Evolutionary conservation across 2,888 invertebrate genomes (phyloP).

Genomic region (Machimus atricapillus): DNA sequence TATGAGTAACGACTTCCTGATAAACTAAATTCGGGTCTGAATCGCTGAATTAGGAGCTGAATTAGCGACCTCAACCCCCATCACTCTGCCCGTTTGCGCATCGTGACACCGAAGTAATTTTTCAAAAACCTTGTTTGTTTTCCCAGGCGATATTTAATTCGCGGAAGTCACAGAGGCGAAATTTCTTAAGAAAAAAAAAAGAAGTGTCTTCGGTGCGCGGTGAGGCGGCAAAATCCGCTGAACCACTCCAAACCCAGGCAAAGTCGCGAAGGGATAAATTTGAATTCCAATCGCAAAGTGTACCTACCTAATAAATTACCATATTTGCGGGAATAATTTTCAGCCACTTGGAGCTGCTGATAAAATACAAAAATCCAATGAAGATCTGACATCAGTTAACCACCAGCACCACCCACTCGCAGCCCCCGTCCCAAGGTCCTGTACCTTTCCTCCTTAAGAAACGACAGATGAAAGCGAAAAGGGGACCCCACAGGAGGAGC

Average conservation of each 20-base stretch:
- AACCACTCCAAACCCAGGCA: not conserved
- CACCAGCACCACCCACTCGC: not conserved
- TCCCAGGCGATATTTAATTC: not conserved
- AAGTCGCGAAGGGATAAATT: constrained; percentile 20
- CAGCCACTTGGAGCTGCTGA: constrained; percentile 32
- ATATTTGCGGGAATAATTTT: constrained; percentile 38
- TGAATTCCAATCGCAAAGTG: constrained; percentile 27
- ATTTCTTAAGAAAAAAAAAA: not conserved
- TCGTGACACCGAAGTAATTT: not conserved
- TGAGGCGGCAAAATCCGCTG: not conserved
- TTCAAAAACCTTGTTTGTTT: not conserved
- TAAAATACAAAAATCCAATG: constrained; percentile 33
- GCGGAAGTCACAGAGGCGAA: not conserved
- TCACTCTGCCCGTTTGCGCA: not conserved
- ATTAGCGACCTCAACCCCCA: not conserved
- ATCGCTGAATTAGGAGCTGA: not conserved
- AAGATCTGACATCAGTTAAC: constrained; percentile 31
- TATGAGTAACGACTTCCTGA: not conserved
- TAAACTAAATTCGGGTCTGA: not conserved
- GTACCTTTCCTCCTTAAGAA: not conserved
- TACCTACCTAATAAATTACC: constrained; percentile 37
- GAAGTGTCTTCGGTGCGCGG: not conserved
- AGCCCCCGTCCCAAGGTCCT: not conserved
- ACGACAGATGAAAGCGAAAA: constrained; percentile 29
- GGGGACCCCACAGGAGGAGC: not conserved